Base-by-base conservation (phyloP, 2,888 invertebrate species). In the Neocrepidodera transversa region DNA sequence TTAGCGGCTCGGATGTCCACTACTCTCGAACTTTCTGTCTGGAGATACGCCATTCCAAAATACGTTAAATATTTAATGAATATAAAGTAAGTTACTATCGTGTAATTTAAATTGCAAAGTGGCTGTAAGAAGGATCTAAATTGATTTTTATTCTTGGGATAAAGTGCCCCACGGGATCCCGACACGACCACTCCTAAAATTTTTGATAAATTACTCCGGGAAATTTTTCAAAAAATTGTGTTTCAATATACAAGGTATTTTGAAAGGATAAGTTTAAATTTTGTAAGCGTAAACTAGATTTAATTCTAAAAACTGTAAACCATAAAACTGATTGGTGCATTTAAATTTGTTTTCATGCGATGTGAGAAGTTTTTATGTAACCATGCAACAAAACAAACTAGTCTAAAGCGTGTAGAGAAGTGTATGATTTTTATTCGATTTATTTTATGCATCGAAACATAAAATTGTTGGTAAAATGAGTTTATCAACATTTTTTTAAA, bases 61-160 rank as follows among this genome's bases (percentile, higher is more conserved):
- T 40, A 43, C 36, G 51, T 58, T 54, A 54, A 54, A 54, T 54
- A 36, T 54, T 54, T 58, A 45, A 58, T 58, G 58, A 58, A 58
- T 58, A 51, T 50, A 30, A 45, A 58, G 42, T 57, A 45, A 58
- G 18, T 43, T 51, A 43, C 18, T 51, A 26, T 17, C 26, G 23
- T 8, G 28, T 6, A 23, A 52, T 58, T 51, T 58, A 38, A 58
- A 58, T 58, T 58, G 58, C 47, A 52, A 58, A 58, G 35, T 43
- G 2, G 45, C 28, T 17, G 35, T 35, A 23, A 43, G 16, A 14
- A 20, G 38, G 20, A 13, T 51, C n/a, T 4, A 43, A 47, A 51
- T 52, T 45, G 18, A 45, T 58, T 38, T 58, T 51, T 58, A 58
- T 38, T 45, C 35, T 58, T n/a, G 6, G 20, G 20, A 23, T 43